phyloP scores from a whole-genome alignment of 2,797 vertebrate species.

The Pampus argenteus region DNA sequence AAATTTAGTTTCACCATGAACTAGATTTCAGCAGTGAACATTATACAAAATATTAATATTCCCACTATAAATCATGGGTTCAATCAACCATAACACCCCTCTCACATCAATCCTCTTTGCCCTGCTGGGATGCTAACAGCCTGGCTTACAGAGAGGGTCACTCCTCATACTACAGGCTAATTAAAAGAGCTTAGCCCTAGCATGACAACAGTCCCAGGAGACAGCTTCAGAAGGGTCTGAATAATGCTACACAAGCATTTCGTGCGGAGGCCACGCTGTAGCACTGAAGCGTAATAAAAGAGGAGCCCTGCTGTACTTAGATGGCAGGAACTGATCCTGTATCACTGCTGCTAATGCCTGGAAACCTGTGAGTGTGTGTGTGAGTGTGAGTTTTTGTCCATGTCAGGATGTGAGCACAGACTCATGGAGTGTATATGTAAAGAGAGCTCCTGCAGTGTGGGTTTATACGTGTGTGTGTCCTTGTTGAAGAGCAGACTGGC shows the following conservation, averaged over 20 bases:
- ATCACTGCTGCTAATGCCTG: conserved; percentile 46
- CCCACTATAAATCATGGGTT: background rate
- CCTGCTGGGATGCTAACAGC: background rate
- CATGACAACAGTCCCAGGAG: conserved; percentile 56
- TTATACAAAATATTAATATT: background rate
- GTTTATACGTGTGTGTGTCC: conserved; percentile 40
- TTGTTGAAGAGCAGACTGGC: conserved; percentile 62
- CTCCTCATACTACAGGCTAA: conserved; percentile 16
- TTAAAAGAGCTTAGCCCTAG: conserved; percentile 42
- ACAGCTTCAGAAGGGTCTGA: conserved; percentile 30
- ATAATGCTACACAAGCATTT: conserved; percentile 54
- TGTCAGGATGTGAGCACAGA: background rate
- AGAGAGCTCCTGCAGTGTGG: conserved; percentile 3
- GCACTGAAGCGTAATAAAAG: conserved; percentile 45
- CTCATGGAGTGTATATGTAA: background rate
- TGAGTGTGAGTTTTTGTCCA: background rate
- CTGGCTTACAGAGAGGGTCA: conserved; percentile 19
- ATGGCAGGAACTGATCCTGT: conserved; percentile 56
- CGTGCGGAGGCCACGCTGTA: conserved; percentile 23
- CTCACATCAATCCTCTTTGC: background rate
- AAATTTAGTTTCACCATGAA: background rate
- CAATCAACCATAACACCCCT: background rate
- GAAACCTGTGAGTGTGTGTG: conserved; percentile 19
- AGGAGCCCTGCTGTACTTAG: conserved; percentile 61
- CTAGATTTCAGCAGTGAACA: background rate